Percentiles rank a stretch among this genome's conserved stretches.
Evolutionary conservation across 2,113 vertebrate genomes (phyloP).

Genomic region (Diadophis punctatus): DNA sequence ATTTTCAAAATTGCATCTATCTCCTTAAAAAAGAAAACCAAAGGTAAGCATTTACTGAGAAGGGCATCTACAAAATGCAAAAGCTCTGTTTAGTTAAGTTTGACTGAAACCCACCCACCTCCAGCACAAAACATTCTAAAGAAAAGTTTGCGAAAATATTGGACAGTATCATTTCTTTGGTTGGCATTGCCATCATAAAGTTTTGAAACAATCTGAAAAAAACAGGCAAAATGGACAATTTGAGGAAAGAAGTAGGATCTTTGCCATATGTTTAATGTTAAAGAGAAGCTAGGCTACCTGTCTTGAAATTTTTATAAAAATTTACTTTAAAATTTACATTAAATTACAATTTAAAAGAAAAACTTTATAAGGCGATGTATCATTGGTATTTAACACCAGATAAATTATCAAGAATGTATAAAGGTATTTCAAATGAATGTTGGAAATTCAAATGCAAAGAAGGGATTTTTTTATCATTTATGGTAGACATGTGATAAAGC

Average conservation of each 20-base stretch:
- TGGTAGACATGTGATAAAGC: too few relatives aligned
- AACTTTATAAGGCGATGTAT: too few relatives aligned
- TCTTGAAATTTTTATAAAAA: neutral
- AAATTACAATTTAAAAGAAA: too few relatives aligned
- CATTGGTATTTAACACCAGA: too few relatives aligned
- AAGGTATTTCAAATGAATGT: too few relatives aligned
- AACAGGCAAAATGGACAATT: neutral
- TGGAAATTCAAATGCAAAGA: too few relatives aligned
- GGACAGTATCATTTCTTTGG: neutral
- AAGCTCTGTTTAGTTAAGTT: neutral
- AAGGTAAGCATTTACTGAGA: neutral
- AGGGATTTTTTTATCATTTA: too few relatives aligned
- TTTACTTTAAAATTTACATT: too few relatives aligned
- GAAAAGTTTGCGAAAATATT: neutral
- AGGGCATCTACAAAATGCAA: neutral
- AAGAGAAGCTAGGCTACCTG: neutral
- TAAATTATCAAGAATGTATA: too few relatives aligned
- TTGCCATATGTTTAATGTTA: neutral
- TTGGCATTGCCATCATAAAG: neutral
- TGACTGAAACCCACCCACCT: too few relatives aligned
- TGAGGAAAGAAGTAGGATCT: neutral
- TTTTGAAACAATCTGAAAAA: neutral
- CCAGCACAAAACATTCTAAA: neutral
- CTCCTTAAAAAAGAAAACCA: neutral
- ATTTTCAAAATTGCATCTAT: conserved; percentile 1